A percentile compares a stretch with the other conserved stretches of the same genome.
Conservation (phyloP, 2,888 invertebrate genomes). For the Bibio marci region DNA sequence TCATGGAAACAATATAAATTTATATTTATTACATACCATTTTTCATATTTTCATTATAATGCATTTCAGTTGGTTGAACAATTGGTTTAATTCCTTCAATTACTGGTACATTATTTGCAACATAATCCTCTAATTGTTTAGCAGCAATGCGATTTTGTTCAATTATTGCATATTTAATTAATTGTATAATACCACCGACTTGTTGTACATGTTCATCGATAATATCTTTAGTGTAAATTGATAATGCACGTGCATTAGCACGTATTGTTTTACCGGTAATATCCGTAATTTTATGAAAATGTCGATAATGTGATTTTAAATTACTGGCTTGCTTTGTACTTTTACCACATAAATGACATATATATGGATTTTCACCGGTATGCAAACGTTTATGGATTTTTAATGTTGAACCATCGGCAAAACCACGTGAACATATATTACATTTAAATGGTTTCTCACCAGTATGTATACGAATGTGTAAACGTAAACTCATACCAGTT, state of each 20-base stretch:
- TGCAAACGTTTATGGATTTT: conserved; percentile 3
- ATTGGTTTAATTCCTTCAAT: not conserved
- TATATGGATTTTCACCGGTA: conserved; percentile 3
- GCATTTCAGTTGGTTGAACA: not conserved
- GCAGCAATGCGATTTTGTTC: not conserved
- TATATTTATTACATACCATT: too few relatives aligned
- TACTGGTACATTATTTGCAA: not conserved
- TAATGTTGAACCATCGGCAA: conserved; percentile 3
- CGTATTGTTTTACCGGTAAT: conserved; percentile 4
- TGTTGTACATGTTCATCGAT: not conserved
- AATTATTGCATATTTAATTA: not conserved
- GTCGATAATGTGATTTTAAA: conserved; percentile 4
- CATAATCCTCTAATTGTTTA: not conserved
- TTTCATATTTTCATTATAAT: not conserved
- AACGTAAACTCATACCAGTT: not conserved
- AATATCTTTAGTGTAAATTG: not conserved
- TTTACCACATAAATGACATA: conserved; percentile 3
- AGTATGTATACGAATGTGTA: conserved; percentile 2
- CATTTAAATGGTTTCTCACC: conserved; percentile 3
- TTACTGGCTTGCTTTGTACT: conserved; percentile 4
- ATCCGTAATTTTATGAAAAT: conserved; percentile 4
- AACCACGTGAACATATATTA: conserved; percentile 1
- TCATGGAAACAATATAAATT: too few relatives aligned
- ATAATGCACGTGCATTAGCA: not conserved
- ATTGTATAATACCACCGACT: not conserved